Conservation (phyloP, 1,140 invertebrate genomes). For the Aphaenogaster rudis region DNA sequence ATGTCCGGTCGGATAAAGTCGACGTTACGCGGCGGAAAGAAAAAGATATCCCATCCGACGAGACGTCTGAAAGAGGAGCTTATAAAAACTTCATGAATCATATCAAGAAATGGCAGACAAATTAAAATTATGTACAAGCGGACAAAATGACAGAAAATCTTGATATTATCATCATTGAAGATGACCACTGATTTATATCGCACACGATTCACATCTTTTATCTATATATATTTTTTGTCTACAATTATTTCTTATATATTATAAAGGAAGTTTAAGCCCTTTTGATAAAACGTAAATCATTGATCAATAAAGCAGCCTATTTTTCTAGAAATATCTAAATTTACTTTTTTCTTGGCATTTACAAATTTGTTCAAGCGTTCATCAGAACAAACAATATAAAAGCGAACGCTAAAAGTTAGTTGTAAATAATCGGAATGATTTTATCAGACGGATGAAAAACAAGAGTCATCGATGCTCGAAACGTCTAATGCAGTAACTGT, state of each 20-base stretch:
- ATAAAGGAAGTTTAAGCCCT: not conserved
- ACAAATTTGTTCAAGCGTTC: not conserved
- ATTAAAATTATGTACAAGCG: constrained; percentile 35
- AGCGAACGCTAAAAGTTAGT: not conserved
- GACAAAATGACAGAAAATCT: constrained; percentile 1
- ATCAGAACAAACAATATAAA: not conserved
- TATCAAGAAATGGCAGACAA: constrained; percentile 24
- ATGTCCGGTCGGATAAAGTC: constrained; percentile 71
- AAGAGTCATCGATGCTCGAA: constrained; percentile 77
- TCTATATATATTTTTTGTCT: not conserved
- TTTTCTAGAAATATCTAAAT: not conserved
- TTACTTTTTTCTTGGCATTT: not conserved
- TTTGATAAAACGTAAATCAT: not conserved
- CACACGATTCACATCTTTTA: not conserved
- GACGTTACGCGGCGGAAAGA: constrained; percentile 65
- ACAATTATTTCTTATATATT: not conserved
- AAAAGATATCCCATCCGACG: constrained; percentile 44
- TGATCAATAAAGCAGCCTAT: not conserved
- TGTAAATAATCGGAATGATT: constrained; percentile 3
- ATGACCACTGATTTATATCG: constrained; percentile 3
- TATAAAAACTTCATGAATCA: constrained; percentile 54
- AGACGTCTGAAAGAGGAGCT: constrained; percentile 41
- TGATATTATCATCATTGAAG: not conserved
- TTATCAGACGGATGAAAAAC: constrained; percentile 60
- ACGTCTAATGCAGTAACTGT: constrained; percentile 74